Evolutionary conservation across 2,113 vertebrate genomes (phyloP), one percentile per base, ranked within the genome.

Genomic region (Chelonoidis abingdonii): DNA sequence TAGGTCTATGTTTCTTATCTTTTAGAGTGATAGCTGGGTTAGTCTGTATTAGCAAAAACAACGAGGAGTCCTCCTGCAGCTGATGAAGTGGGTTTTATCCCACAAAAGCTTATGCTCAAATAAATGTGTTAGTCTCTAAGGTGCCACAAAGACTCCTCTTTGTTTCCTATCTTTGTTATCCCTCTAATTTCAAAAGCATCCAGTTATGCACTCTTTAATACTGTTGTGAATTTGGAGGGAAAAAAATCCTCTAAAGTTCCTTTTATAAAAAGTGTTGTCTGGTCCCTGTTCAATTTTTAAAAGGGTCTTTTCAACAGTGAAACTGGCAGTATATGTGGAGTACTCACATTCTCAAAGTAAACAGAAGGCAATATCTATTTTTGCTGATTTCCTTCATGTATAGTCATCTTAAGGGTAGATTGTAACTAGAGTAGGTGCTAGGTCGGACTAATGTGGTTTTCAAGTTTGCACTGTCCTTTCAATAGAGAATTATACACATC

Each of bases 161-260:
- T 53, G 1, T 29, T 5, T 13, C 29, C 27, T 62, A 31, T 5
- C 17, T 38, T 9, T 11, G 35, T 88, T 93, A 38, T 80, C 24
- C 17, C 0, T 1, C 5, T 13, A 75, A 1, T 5, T 8, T 88
- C 41, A 5, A 72, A 72, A 53, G 50, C 17, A 1, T 0, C 52
- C 87, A 38, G 38, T 65, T 80, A 76, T 16, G 75, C 11, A 47
- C 75, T 13, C 41, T 47, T 47, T 29, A 76, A 44, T 41, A 76
- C 38, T 44, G 10, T 44, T 6, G 10, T 44, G 41, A 11, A 21
- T 76, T 41, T 50, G 50, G 50, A 49, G 13, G 13, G 4, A 5
- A 14, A 50, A 14, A 50, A 24, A 24, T 27, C 6, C 8, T 86
- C 83, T 24, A 5, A 22, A 84, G 29, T 84, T 31, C 11, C 3